Evolutionary conservation across 2,113 vertebrate genomes (phyloP).

Genomic region (Festucalex cinctus): DNA sequence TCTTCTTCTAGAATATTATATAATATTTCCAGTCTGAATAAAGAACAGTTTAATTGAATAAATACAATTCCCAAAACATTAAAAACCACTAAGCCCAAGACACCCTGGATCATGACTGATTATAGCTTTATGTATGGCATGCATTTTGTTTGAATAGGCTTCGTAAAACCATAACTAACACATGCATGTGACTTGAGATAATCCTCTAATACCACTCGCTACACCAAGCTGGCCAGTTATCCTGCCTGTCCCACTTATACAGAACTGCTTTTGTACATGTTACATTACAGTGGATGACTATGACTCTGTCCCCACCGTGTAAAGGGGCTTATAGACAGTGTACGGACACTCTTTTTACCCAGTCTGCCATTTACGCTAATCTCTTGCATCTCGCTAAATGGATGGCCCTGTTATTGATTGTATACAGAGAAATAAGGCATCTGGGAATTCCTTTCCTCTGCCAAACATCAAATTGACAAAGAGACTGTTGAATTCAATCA

Average conservation of each 20-base stretch:
- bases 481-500: constrained; percentile 13
- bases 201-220: no score
- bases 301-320: neutral
- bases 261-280: neutral
- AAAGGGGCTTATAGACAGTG: neutral
- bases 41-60: no score
- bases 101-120: no score
- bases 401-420: constrained; percentile 36
- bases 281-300: neutral
- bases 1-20: no score
- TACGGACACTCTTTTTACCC: neutral
- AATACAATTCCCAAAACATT: no score
- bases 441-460: constrained; percentile 9
- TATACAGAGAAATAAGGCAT: constrained; percentile 17
- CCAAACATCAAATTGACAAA: constrained; percentile 2
- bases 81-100: no score
- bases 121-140: no score
- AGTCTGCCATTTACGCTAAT: neutral
- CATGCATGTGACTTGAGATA: no score
- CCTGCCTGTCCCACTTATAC: neutral
- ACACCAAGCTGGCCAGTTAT: neutral
- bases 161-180: no score
- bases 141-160: no score
- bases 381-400: constrained; percentile 14
- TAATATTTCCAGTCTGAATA: no score